Percentiles rank a stretch among this genome's conserved stretches.
Evolutionary conservation across 2,888 invertebrate genomes (phyloP).

Genomic region (Dorcus hopei): DNA sequence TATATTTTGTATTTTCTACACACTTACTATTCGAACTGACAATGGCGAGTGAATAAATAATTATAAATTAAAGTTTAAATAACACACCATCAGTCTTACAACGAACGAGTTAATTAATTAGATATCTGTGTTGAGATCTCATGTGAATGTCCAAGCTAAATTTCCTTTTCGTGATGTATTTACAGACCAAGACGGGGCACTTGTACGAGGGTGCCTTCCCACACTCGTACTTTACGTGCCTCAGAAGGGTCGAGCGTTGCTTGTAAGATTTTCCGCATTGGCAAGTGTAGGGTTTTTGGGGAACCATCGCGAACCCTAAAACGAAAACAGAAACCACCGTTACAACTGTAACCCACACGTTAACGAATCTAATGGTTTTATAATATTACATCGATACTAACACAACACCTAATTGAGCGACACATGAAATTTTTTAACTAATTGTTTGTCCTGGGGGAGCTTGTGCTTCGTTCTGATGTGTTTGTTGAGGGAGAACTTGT

Average conservation of each 20-base stretch:
- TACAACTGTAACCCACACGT: neutral
- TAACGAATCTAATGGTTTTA: neutral
- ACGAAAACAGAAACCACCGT: slow-evolving; percentile 1
- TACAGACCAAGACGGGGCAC: slow-evolving; percentile 18
- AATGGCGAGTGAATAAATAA: no score
- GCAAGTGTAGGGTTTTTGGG: slow-evolving; percentile 6
- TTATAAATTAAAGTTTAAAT: no score
- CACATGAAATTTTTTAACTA: no score
- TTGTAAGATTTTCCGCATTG: slow-evolving; percentile 25
- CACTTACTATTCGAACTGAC: no score
- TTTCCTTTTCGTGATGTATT: slow-evolving; percentile 17
- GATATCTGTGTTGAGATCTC: slow-evolving; percentile 13
- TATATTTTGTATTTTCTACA: no score
- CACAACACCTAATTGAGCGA: no score
- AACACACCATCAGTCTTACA: no score
- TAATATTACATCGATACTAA: no score
- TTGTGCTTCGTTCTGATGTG: slow-evolving; percentile 11
- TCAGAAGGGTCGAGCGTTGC: slow-evolving; percentile 21
- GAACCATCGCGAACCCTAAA: neutral
- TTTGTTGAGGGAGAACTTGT: slow-evolving; percentile 14
- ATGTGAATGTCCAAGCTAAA: slow-evolving; percentile 16
- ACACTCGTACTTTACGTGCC: slow-evolving; percentile 19
- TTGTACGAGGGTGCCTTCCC: slow-evolving; percentile 18
- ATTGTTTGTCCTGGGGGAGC: neutral
- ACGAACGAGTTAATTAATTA: no score